Conservation (phyloP, 2,797 vertebrate genomes). For the Tenualosa ilisha region DNA sequence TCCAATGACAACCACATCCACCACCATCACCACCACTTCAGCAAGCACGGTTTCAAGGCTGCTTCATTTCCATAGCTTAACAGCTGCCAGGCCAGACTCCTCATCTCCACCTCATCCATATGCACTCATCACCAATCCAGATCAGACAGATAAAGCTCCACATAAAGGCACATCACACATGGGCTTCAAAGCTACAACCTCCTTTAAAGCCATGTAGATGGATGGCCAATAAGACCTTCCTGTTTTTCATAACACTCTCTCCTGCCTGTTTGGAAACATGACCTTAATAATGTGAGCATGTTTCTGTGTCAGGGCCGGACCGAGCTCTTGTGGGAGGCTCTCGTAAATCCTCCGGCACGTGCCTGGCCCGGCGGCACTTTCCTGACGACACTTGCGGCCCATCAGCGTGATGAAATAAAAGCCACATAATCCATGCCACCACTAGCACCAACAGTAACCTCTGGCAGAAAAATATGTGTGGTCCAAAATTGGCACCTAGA, state of each 20-base stretch:
- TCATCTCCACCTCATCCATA: background rate
- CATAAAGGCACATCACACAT: background rate
- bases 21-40: background rate
- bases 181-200: background rate
- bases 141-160: background rate
- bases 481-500: background rate
- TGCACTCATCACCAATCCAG: background rate
- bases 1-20: conserved; percentile 21
- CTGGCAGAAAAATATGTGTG: background rate
- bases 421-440: conserved; percentile 17
- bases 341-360: conserved; percentile 17
- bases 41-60: background rate
- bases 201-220: background rate
- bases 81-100: conserved; percentile 6
- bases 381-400: background rate
- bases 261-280: background rate
- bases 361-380: background rate
- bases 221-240: background rate
- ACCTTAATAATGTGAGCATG: conserved; percentile 21
- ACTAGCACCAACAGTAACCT: conserved; percentile 25
- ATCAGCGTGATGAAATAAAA: conserved; percentile 41
- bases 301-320: background rate
- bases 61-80: conserved; percentile 9
- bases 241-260: background rate
- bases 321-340: background rate